Conservation (phyloP, 2,113 vertebrate genomes). For the Enhydra lutris region DNA sequence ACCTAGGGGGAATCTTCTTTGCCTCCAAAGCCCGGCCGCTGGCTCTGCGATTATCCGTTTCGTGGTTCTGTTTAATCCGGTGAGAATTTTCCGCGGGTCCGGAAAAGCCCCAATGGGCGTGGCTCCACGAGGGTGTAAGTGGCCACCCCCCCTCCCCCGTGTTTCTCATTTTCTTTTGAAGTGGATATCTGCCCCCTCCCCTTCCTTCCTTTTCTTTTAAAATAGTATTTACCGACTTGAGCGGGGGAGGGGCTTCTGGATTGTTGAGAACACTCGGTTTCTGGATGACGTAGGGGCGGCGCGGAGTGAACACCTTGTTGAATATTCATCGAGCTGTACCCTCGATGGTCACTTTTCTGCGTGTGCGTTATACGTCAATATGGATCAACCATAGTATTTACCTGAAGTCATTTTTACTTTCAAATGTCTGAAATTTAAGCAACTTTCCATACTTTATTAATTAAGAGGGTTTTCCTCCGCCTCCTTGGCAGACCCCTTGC, state of each 20-base stretch:
- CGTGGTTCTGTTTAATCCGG: not conserved
- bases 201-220: not conserved
- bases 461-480: not conserved
- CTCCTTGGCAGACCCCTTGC: not conserved
- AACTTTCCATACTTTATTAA: not conserved
- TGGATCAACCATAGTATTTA: not conserved
- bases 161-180: not conserved
- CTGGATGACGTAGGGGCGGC: not conserved
- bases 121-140: too few relatives aligned
- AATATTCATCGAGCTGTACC: not conserved
- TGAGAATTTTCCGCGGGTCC: not conserved
- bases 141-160: too few relatives aligned
- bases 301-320: not conserved
- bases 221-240: not conserved
- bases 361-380: not conserved
- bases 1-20: not conserved
- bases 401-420: not conserved
- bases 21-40: accelerated
- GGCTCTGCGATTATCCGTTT: not conserved
- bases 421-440: not conserved
- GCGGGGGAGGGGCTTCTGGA: not conserved
- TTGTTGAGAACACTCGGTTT: not conserved
- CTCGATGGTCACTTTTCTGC: not conserved
- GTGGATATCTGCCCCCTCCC: not conserved
- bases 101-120: not conserved